Evolutionary conservation across 2,888 invertebrate species (phyloP).

Genomic region (Lymantria dispar): DNA sequence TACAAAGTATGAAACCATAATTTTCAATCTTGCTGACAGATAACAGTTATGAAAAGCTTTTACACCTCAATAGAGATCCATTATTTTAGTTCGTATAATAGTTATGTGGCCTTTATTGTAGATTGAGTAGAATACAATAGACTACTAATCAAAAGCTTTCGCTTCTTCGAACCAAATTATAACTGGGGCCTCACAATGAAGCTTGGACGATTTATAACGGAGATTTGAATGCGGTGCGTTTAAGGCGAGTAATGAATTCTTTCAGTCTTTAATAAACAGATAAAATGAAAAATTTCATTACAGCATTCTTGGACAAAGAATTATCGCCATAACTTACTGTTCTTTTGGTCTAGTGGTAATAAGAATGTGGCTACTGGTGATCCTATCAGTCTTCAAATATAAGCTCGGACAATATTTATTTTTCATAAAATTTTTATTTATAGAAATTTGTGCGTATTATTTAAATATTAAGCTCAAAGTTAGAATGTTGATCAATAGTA

Average conservation of each 20-base stretch:
- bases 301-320: neutral
- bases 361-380: too few species aligned
- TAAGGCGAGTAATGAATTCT: neutral
- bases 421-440: too few species aligned
- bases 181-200: conserved; percentile 3
- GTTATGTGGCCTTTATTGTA: conserved; percentile 9
- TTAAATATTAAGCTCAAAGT: too few species aligned
- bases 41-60: conserved; percentile 2
- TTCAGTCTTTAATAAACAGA: neutral
- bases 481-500: too few species aligned
- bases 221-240: conserved; percentile 1
- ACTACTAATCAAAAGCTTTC: conserved; percentile 45
- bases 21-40: conserved; percentile 4
- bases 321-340: neutral
- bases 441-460: too few species aligned
- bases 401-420: too few species aligned
- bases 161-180: conserved; percentile 14
- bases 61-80: neutral
- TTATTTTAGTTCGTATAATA: conserved; percentile 2
- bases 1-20: conserved; percentile 3
- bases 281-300: neutral
- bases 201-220: conserved; percentile 3
- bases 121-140: conserved; percentile 37
- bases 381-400: too few species aligned
- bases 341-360: conserved; percentile 1